Evolutionary conservation across 2,797 vertebrate genomes (phyloP).

Genomic region (Natrix natrix): DNA sequence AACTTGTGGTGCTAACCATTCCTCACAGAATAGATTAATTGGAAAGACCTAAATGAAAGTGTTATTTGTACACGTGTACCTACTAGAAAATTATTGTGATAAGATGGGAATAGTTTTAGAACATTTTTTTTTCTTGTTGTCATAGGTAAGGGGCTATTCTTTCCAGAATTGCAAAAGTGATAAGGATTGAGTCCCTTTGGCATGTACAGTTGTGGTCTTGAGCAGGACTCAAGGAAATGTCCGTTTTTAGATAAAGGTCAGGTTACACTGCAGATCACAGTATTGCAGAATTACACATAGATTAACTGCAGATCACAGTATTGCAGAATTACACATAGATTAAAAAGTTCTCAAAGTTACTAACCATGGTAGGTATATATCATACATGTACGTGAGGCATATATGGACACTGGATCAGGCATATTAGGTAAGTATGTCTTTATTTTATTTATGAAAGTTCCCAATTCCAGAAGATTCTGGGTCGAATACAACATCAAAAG

Average conservation of each 20-base stretch:
- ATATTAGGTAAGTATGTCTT: neutral
- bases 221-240: neutral
- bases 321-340: neutral
- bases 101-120: neutral
- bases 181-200: neutral
- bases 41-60: constrained; percentile 43
- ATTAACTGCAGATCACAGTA: neutral
- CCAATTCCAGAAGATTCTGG: neutral
- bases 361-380: neutral
- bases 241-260: neutral
- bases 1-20: neutral
- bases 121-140: neutral
- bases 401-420: neutral
- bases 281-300: neutral
- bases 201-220: neutral
- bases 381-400: neutral
- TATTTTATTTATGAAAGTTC: neutral
- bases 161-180: neutral
- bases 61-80: neutral
- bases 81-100: neutral
- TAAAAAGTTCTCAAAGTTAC: neutral
- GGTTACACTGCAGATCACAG: neutral
- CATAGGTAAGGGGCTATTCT: neutral
- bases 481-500: neutral
- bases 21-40: constrained; percentile 48